phyloP scores from a whole-genome alignment of 1,140 invertebrate genomes.

The Drosophila novamexicana region DNA sequence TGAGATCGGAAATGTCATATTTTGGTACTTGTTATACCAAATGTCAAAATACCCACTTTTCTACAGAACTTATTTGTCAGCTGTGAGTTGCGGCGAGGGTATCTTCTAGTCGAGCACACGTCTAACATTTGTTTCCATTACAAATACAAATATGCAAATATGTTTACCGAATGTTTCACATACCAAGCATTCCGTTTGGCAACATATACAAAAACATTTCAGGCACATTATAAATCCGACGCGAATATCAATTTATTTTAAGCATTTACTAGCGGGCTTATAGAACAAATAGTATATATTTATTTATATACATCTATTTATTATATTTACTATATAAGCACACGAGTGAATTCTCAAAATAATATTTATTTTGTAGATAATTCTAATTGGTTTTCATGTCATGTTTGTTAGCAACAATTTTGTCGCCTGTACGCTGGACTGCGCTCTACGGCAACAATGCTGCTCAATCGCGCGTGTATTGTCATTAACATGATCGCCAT shows the following conservation, averaged over 20 bases:
- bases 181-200: conserved; percentile 4
- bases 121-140: not conserved
- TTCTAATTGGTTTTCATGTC: not conserved
- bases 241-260: not conserved
- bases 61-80: no score
- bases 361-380: no score
- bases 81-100: not conserved
- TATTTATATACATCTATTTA: no score
- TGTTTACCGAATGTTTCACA: conserved; percentile 12
- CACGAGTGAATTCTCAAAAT: no score
- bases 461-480: conserved; percentile 44
- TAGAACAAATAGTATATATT: no score
- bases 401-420: not conserved
- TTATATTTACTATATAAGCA: no score
- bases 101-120: not conserved
- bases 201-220: not conserved
- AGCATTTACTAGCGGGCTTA: not conserved
- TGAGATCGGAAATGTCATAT: no score
- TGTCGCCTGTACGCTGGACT: conserved; percentile 17
- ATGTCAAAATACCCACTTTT: no score
- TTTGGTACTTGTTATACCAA: no score
- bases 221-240: not conserved
- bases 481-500: conserved; percentile 47
- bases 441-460: not conserved
- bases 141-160: conserved; percentile 2